Conservation (phyloP, 1,140 invertebrate species). For the Neodiprion pinetum region DNA sequence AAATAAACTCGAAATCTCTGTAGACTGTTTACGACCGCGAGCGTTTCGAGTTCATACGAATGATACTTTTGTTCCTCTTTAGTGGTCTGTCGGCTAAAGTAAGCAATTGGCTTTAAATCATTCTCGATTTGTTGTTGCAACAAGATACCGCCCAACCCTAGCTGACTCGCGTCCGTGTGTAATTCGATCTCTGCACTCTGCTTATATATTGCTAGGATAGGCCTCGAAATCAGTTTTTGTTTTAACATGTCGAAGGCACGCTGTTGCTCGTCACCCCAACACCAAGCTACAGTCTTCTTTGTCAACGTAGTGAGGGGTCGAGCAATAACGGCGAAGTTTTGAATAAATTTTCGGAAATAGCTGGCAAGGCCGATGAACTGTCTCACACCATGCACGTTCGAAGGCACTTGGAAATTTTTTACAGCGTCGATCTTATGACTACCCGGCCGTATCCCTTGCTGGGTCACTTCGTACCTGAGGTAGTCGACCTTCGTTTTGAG, state of each 20-base stretch:
- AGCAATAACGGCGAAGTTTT: constrained; percentile 28
- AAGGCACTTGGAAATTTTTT: too few species aligned
- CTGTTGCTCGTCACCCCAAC: constrained; percentile 19
- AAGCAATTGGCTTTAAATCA: too few species aligned
- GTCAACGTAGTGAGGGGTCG: constrained; percentile 29
- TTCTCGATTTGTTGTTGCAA: too few species aligned
- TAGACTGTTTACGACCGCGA: constrained; percentile 58
- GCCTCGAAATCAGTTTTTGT: constrained; percentile 12
- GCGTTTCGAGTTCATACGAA: constrained; percentile 54
- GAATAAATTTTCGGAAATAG: constrained; percentile 40
- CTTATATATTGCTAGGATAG: too few species aligned
- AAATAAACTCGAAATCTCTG: constrained; percentile 55
- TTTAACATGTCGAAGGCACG: constrained; percentile 29
- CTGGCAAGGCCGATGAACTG: constrained; percentile 19
- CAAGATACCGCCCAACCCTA: too few species aligned
- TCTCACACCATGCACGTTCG: too few species aligned
- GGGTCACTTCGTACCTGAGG: too few species aligned
- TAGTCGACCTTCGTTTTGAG: too few species aligned
- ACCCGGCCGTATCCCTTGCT: too few species aligned
- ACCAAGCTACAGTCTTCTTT: constrained; percentile 11
- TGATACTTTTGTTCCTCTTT: constrained; percentile 49
- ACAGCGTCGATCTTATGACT: too few species aligned
- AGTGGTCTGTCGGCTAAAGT: constrained; percentile 48
- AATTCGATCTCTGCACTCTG: too few species aligned
- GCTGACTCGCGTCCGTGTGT: too few species aligned